A percentile compares a stretch with the other conserved stretches of the same genome.
Evolutionary conservation across 2,113 vertebrate genomes (phyloP).

Genomic region (Cervus canadensis): DNA sequence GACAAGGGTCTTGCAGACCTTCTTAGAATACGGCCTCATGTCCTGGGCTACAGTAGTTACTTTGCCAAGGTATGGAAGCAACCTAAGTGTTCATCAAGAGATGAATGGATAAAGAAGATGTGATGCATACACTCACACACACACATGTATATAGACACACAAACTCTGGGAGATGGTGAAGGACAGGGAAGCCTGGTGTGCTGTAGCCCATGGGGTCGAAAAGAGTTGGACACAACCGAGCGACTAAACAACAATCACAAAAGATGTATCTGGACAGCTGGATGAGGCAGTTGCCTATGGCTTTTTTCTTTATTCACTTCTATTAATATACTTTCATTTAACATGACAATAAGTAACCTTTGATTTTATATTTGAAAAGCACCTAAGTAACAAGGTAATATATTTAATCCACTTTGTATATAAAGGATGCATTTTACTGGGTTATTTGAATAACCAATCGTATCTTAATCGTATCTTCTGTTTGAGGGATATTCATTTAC

Average conservation of each 20-base stretch:
- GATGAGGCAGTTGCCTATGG: neutral
- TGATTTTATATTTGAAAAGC: neutral
- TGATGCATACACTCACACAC: neutral
- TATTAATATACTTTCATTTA: neutral
- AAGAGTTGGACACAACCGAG: fast-evolving
- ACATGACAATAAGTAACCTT: neutral
- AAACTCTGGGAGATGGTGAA: neutral
- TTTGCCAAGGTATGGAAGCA: neutral
- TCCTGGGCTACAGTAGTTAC: neutral
- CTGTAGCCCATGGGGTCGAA: neutral
- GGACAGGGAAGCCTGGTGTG: neutral
- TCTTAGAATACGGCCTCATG: neutral
- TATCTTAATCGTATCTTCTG: neutral
- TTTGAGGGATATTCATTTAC: neutral
- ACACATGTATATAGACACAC: neutral
- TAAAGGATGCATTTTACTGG: neutral
- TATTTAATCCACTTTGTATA: neutral
- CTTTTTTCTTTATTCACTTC: neutral
- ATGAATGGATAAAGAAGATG: neutral
- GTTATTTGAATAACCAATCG: neutral
- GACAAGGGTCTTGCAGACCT: neutral
- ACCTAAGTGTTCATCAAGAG: neutral
- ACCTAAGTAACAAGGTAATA: neutral
- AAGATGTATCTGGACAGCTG: neutral
- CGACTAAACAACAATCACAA: fast-evolving